These are phyloP conservation scores for Euplagia quadripunctaria DNA, from an alignment of 2,888 invertebrate genomes.

Conservation along the genomic window DNA sequence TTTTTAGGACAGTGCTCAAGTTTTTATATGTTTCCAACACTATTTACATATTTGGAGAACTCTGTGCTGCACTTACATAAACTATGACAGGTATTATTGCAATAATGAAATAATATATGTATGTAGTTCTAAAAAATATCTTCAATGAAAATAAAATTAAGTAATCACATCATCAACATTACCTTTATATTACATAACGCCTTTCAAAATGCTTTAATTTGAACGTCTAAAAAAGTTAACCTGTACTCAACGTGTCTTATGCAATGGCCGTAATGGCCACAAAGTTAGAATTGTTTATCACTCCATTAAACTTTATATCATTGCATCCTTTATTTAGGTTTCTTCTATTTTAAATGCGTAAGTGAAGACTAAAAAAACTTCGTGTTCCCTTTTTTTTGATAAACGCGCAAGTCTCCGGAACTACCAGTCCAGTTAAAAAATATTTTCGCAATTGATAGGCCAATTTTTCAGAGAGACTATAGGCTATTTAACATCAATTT, in stretches of 20 bases:
- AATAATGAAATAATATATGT: not conserved
- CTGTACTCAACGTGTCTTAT: slow-evolving; percentile 4
- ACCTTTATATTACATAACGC: slow-evolving; percentile 35
- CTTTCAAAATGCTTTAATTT: slow-evolving; percentile 37
- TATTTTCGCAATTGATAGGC: not conserved
- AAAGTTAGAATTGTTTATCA: slow-evolving; percentile 2
- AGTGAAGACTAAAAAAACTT: not conserved
- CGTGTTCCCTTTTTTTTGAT: not conserved
- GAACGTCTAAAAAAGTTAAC: slow-evolving; percentile 11
- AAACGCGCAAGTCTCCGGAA: not conserved
- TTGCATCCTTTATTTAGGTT: not conserved
- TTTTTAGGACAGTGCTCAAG: no score
- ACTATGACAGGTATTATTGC: not conserved
- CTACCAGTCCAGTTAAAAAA: not conserved
- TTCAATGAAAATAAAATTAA: slow-evolving; percentile 17
- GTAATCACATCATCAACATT: slow-evolving; percentile 24
- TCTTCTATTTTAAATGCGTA: not conserved
- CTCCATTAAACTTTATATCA: not conserved
- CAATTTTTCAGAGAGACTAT: not conserved
- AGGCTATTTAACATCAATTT: not conserved
- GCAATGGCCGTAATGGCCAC: slow-evolving; percentile 1
- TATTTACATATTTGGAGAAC: not conserved
- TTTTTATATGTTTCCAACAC: no score
- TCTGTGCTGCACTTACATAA: not conserved
- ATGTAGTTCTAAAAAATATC: not conserved